Evolutionary conservation across 2,888 invertebrate species (phyloP), one percentile per base, ranked within the genome.

Genomic region (Phalera bucephala): DNA sequence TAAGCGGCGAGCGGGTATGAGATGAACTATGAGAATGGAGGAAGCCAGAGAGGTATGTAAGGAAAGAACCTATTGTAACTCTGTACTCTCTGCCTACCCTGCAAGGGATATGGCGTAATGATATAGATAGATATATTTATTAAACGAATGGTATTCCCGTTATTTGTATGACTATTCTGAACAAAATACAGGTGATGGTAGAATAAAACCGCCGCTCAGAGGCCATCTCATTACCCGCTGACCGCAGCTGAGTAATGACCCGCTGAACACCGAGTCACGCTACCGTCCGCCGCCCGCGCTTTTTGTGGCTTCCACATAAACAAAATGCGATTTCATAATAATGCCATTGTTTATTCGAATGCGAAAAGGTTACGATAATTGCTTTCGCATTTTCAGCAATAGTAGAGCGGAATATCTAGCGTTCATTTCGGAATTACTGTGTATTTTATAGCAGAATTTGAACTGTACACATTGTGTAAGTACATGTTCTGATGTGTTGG

Each of bases 181-280:
- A 6, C 19, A 30, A 48, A 44, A 44, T 40, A 48, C 57, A 53
- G 46, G 56, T 55, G 39, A 36, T 42, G 45, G 40, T 41, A 52
- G 47, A 58, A 59, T 51, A 51, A 59, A 51, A 52, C 50, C 45
- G 60, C 56, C 58, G 65, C 40, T 52, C 65, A 45, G 55, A 65
- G 66, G 66, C 75, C 73, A 79, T 78, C 80, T 82, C 80, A 82
- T 81, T 82, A 81, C 76, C 70, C 58, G 49, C 66, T 67, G 65
- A 80, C 83, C 82, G 60, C 81, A 76, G 60, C 61, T 73, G 76
- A 78, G 75, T 78, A 80, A 81, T 75, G 78, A 71, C 66, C 65
- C 58, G 52, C 53, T 47, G 54, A 67, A 61, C 52, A 56, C 50
- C 53, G 51, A 67, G 72, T 73, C 74, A 77, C 72, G 78, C 70